A percentile compares a stretch with the other conserved stretches of the same genome.
Conservation (phyloP, 2,113 vertebrate genomes). For the Ornithorhynchus anatinus region DNA sequence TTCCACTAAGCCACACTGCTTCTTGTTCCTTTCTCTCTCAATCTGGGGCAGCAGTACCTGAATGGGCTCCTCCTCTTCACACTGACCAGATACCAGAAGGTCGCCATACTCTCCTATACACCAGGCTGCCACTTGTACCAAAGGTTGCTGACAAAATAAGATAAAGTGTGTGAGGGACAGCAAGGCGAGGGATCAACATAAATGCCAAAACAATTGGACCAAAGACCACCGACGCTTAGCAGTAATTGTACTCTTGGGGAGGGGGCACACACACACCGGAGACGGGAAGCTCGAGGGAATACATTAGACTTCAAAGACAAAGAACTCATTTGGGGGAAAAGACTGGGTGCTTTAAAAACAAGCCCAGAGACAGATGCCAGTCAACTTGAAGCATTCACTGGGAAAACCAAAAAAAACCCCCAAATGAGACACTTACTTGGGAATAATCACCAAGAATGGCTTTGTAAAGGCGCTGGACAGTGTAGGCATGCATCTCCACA, state of each 20-base stretch:
- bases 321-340: too few relatives aligned
- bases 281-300: too few relatives aligned
- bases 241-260: background rate
- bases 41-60: constrained; percentile 76
- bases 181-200: background rate
- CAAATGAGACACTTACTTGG: constrained; percentile 79
- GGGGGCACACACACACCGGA: background rate
- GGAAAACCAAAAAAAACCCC: too few relatives aligned
- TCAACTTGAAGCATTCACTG: too few relatives aligned
- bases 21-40: background rate
- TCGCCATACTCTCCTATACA: constrained; percentile 99
- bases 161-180: constrained; percentile 10
- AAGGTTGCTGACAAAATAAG: constrained; percentile 83
- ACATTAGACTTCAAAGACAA: too few relatives aligned
- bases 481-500: constrained; percentile 97
- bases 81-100: constrained; percentile 94
- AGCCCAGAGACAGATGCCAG: too few relatives aligned
- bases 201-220: background rate
- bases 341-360: too few relatives aligned
- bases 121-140: constrained; percentile 98
- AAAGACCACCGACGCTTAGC: background rate
- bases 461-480: constrained; percentile 98
- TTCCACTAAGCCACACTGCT: background rate
- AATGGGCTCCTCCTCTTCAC: constrained; percentile 97
- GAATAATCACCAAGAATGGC: constrained; percentile 96